A percentile compares a stretch with the other conserved stretches of the same genome.
Conservation (phyloP, 2,113 vertebrate genomes). For the Protomyctophum bolini region DNA sequence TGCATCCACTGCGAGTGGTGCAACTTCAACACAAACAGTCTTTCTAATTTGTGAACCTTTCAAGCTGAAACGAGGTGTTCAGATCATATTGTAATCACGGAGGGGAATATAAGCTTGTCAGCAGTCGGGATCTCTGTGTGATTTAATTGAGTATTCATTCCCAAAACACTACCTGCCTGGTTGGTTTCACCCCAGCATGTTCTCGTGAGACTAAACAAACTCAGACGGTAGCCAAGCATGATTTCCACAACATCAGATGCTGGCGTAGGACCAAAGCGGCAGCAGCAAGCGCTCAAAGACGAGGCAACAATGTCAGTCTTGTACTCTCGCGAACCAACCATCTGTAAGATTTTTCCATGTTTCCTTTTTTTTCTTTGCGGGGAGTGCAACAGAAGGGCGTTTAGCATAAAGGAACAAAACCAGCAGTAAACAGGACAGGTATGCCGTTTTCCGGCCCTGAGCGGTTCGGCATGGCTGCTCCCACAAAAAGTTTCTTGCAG, state of each 20-base stretch:
- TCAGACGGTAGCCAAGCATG: slow-evolving; percentile 16
- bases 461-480: slow-evolving; percentile 61
- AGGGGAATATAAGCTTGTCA: slow-evolving; percentile 50
- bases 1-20: slow-evolving; percentile 19
- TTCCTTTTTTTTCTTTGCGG: slow-evolving; percentile 20
- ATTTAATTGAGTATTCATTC: slow-evolving; percentile 63
- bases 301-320: slow-evolving; percentile 19
- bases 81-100: slow-evolving; percentile 57
- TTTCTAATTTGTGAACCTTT: slow-evolving; percentile 45
- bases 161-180: slow-evolving; percentile 32
- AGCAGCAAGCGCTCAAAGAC: slow-evolving; percentile 12
- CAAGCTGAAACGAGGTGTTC: too few species aligned
- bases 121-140: slow-evolving; percentile 46
- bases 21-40: slow-evolving; percentile 3
- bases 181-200: slow-evolving; percentile 28
- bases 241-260: slow-evolving; percentile 45
- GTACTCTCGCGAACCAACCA: slow-evolving; percentile 29
- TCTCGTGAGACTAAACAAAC: slow-evolving; percentile 65
- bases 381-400: slow-evolving; percentile 22
- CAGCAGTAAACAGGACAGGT: slow-evolving; percentile 53
- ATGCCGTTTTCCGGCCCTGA: slow-evolving; percentile 4
- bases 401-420: neutral
- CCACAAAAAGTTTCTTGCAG: slow-evolving; percentile 58
- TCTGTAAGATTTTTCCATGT: slow-evolving; percentile 38
- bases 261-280: slow-evolving; percentile 45